Evolutionary conservation across 2,797 vertebrate genomes (phyloP).

Genomic region (Menidia menidia): DNA sequence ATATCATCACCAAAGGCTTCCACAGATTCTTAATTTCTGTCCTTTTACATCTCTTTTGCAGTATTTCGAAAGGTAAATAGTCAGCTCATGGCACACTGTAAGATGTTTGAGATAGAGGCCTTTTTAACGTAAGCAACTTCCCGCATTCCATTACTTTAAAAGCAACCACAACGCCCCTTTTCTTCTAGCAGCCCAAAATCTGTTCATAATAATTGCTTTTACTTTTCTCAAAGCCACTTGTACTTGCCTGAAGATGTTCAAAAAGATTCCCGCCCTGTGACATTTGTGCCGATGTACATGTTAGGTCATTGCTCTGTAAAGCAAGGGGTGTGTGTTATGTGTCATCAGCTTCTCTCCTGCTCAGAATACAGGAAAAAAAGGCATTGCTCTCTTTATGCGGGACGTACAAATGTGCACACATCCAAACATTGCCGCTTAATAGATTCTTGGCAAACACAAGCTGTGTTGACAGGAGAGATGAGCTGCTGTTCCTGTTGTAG

Average conservation of each 20-base stretch:
- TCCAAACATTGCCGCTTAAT: conserved; percentile 71
- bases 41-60: not conserved
- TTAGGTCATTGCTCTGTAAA: conserved; percentile 61
- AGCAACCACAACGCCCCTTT: conserved; percentile 18
- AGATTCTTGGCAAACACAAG: conserved; percentile 82
- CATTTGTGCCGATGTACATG: conserved; percentile 60
- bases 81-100: not conserved
- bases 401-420: conserved; percentile 64
- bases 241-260: conserved; percentile 64
- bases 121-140: conserved; percentile 27
- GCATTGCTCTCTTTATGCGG: conserved; percentile 70
- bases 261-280: conserved; percentile 65
- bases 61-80: not conserved
- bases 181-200: conserved; percentile 27
- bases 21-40: not conserved
- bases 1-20: conserved; percentile 1
- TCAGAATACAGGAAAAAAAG: conserved; percentile 62
- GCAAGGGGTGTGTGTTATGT: conserved; percentile 65
- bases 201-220: conserved; percentile 42
- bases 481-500: conserved; percentile 80
- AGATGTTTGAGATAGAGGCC: not conserved
- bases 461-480: conserved; percentile 84
- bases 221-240: conserved; percentile 65
- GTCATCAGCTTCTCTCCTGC: conserved; percentile 63
- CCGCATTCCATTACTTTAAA: conserved; percentile 51